Base-by-base conservation (phyloP, 92 coral and sea anemone species). In the Metridium senile region DNA sequence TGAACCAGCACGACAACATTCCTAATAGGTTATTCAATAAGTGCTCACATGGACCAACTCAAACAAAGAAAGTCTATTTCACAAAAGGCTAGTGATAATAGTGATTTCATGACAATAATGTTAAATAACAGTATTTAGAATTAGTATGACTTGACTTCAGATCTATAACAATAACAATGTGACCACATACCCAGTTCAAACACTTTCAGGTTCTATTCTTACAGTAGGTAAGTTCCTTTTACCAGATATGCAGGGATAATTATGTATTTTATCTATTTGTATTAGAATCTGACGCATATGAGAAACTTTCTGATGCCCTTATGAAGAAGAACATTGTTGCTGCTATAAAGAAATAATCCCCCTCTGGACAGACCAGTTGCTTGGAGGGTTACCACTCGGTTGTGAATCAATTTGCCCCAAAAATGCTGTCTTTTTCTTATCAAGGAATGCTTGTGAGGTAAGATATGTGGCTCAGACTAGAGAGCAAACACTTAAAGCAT, bases 11-110 rank as follows among this genome's bases (percentile, higher is more conserved):
- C 78, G 66, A 63, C 27, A 25, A 87, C 33, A 72, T 87, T 25
- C 91, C 91, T 26, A 84, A 84, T 68, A 51, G 52, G 33, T 71
- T 87, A 11, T 78, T 87, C 54, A 78, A 83, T 68, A 74, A 58
- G 26, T 89, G 93, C 67, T 83, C 84, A 13, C 93, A 85, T 65
- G 80, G 80, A 13, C 46, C 25, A 21, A 25, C 79, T 49, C 34
- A 53, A 20, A 84, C 57, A 70, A 76, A 79, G 26, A 64, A 63
- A 31, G 85, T 84, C 2, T 88, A 89, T 89, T 23, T 88, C 46
- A 80, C 76, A 30, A 88, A 87, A 83, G 84, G 91, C 82, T 71
- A 62, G 57, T 30, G n/a, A 4, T n/a, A n/a, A 45, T 7, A 17
- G 52, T 45, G 52, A 17, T 17, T 17, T 45, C 9, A 17, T 45